Evolutionary conservation across 2,113 vertebrate species (phyloP).

Genomic region (Cromileptes altivelis): DNA sequence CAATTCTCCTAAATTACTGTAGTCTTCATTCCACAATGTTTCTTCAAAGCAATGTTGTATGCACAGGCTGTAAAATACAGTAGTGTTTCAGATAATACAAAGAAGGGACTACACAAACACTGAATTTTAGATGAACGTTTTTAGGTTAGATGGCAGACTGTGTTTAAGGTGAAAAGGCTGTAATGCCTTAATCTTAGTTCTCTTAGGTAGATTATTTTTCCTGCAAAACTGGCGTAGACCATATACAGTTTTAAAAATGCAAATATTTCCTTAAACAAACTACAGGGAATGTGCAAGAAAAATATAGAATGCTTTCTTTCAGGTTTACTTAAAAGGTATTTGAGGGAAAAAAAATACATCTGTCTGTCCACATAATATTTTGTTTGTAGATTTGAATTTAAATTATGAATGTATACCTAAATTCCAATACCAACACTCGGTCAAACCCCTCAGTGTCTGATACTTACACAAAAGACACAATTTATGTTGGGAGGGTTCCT

Average conservation of each 20-base stretch:
- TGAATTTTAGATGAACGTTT: neutral
- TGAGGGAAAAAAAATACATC: too few relatives aligned
- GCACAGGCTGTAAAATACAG: neutral
- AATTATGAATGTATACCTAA: neutral
- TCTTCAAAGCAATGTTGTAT: slow-evolving; percentile 18
- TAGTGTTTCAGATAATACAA: neutral
- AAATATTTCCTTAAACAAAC: too few relatives aligned
- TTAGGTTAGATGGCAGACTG: neutral
- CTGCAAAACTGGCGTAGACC: neutral
- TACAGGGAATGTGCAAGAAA: too few relatives aligned
- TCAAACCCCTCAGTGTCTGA: too few relatives aligned
- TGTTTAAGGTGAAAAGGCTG: neutral
- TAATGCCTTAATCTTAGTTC: neutral
- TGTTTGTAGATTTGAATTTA: neutral
- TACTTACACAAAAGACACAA: too few relatives aligned
- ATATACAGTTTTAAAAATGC: neutral
- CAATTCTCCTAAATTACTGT: slow-evolving; percentile 14
- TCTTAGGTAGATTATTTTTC: neutral
- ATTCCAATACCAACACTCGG: too few relatives aligned
- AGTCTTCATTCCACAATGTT: slow-evolving; percentile 3
- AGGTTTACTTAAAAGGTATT: too few relatives aligned
- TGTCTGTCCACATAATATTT: too few relatives aligned
- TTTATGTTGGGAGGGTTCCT: too few relatives aligned
- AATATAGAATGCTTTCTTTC: too few relatives aligned
- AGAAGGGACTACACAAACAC: neutral